Evolutionary conservation across 2,113 vertebrate genomes (phyloP).

Genomic region (Desmodus rotundus): DNA sequence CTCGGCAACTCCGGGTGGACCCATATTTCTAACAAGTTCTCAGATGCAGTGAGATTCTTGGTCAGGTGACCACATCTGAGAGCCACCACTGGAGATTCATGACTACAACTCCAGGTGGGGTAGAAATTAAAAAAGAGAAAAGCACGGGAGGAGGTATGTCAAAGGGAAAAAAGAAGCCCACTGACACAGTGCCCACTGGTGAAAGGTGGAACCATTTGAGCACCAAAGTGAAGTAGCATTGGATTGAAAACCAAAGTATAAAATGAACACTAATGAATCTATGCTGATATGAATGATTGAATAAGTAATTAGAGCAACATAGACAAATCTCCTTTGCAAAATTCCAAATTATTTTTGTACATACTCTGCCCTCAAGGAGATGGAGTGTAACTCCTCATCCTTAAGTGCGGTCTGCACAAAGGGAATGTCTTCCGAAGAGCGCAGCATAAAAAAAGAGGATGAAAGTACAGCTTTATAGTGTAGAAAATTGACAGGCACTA

Average conservation of each 20-base stretch:
- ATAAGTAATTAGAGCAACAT: not conserved
- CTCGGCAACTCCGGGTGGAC: not conserved
- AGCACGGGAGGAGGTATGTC: accelerated
- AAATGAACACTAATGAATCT: not conserved
- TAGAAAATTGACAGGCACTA: not conserved
- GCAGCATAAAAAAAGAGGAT: not conserved
- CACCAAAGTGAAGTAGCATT: not conserved
- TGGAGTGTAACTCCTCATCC: not conserved
- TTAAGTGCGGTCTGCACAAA: not conserved
- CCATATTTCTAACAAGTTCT: not conserved
- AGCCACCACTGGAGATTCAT: not conserved
- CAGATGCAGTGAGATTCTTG: accelerated
- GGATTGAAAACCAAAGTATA: not conserved
- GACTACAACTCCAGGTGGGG: not conserved
- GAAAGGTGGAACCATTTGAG: not conserved
- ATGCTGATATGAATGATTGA: not conserved
- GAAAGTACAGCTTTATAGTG: not conserved
- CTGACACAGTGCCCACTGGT: not conserved
- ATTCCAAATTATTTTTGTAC: not conserved
- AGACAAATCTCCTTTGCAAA: not conserved
- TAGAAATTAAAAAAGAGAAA: not conserved
- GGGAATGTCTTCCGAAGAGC: not conserved
- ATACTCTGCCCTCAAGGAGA: not conserved
- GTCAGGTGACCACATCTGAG: not conserved
- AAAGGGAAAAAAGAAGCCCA: not conserved